Conservation (phyloP, 2,797 vertebrate species). For the Pagetopsis macropterus region DNA sequence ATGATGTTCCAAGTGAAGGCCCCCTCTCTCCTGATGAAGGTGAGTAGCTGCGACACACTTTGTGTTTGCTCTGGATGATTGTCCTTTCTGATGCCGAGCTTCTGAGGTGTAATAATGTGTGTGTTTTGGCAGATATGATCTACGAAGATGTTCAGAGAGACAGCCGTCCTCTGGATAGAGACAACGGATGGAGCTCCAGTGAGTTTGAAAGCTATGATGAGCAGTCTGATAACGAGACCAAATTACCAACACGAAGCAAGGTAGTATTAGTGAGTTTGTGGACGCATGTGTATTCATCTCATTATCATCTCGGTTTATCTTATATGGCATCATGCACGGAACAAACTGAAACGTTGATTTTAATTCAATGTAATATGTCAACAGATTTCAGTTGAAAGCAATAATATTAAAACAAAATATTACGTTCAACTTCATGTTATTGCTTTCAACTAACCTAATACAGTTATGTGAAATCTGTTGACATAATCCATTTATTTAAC, state of each 20-base stretch:
- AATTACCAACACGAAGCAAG: constrained; percentile 82
- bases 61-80: constrained; percentile 3
- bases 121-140: constrained; percentile 79
- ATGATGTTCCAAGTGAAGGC: constrained; percentile 90
- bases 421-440: too few species aligned
- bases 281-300: constrained; percentile 12
- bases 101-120: constrained; percentile 18
- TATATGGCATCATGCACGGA: constrained; percentile 3
- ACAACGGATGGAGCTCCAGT: constrained; percentile 96
- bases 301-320: constrained; percentile 18
- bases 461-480: too few species aligned
- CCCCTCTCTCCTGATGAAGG: constrained; percentile 77
- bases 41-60: constrained; percentile 42
- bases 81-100: background rate
- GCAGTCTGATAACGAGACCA: constrained; percentile 89
- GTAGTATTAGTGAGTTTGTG: constrained; percentile 55
- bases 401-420: too few species aligned
- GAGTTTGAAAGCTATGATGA: constrained; percentile 98
- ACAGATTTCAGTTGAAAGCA: too few species aligned
- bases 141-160: constrained; percentile 88
- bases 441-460: too few species aligned
- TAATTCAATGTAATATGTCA: too few species aligned
- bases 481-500: too few species aligned
- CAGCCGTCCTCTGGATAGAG: constrained; percentile 59
- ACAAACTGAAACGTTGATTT: too few species aligned